Evolutionary conservation across 2,888 invertebrate species (phyloP).

Genomic region (Drosophila silvestris): DNA sequence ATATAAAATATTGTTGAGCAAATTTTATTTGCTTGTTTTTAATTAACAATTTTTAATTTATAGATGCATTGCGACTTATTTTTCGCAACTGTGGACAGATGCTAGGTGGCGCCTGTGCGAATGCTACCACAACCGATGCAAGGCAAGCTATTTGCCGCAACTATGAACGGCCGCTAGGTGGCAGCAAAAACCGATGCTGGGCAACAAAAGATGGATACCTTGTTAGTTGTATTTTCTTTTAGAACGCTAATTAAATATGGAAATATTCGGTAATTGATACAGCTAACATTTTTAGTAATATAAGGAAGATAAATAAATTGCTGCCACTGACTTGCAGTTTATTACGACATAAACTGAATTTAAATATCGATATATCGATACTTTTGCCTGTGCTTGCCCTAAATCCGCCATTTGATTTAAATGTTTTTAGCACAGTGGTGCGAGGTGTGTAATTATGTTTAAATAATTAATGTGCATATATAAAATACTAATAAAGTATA

Average conservation of each 20-base stretch:
- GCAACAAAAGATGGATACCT: background rate
- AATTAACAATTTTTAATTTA: background rate
- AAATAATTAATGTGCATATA: background rate
- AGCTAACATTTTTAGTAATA: background rate
- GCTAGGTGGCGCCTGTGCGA: background rate
- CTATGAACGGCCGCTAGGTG: background rate
- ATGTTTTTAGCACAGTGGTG: background rate
- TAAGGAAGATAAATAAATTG: background rate
- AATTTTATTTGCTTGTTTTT: background rate
- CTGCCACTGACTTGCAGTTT: background rate
- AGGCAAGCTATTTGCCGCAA: background rate
- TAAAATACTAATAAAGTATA: background rate
- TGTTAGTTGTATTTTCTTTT: background rate
- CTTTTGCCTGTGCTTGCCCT: background rate
- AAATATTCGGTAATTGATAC: background rate
- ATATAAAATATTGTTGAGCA: background rate
- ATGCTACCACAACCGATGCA: background rate
- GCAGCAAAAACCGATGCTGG: background rate
- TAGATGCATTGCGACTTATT: background rate
- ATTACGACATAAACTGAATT: background rate
- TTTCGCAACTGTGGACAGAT: background rate
- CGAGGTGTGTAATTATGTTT: background rate
- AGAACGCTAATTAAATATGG: background rate
- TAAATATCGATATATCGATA: background rate
- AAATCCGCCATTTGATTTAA: background rate